phyloP scores from a whole-genome alignment of 2,888 invertebrate species.

The Sinodicranocentrus sp. region DNA sequence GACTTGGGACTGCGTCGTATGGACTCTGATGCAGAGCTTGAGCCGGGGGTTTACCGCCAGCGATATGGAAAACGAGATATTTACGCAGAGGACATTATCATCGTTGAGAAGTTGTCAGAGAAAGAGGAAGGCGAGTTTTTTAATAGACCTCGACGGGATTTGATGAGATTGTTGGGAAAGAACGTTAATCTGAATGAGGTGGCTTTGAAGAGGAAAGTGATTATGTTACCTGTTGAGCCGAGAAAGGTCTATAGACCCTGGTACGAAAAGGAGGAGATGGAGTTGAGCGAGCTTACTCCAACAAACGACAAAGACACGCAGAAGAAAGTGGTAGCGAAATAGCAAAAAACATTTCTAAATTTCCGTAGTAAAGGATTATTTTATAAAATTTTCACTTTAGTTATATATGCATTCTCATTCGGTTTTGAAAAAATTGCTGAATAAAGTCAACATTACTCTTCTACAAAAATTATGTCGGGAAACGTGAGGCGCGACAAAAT shows the following conservation, averaged over 20 bases:
- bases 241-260: not conserved
- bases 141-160: not conserved
- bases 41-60: not conserved
- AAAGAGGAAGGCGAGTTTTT: not conserved
- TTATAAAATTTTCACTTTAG: too few species aligned
- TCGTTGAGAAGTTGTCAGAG: not conserved
- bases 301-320: too few species aligned
- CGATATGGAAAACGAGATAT: not conserved
- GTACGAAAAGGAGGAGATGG: too few species aligned
- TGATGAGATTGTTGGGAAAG: not conserved
- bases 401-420: too few species aligned
- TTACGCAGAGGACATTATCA: not conserved
- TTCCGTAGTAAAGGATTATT: too few species aligned
- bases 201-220: not conserved
- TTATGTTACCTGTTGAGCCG: not conserved
- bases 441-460: too few species aligned
- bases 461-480: too few species aligned
- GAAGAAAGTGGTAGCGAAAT: too few species aligned
- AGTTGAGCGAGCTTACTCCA: too few species aligned
- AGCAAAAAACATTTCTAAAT: too few species aligned
- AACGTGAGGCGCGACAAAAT: too few species aligned
- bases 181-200: not conserved
- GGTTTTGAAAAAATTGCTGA: too few species aligned
- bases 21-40: not conserved
- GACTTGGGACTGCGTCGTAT: not conserved